Conservation (phyloP, 2,797 vertebrate species). For the Anisognathus igniventris region DNA sequence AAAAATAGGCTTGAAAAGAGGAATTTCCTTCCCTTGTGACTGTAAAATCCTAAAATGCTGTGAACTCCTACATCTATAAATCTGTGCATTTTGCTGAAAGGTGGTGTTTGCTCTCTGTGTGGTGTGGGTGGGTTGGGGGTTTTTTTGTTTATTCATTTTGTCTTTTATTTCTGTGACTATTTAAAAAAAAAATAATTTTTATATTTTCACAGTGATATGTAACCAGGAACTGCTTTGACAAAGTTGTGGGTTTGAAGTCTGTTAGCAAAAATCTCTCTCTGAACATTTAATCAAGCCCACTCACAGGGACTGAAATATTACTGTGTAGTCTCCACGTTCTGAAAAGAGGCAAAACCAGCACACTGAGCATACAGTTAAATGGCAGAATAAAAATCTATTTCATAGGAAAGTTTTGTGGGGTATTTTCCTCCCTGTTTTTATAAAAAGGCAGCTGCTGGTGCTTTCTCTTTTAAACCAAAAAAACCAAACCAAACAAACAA, state of each 20-base stretch:
- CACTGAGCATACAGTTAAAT: neutral
- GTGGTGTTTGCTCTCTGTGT: neutral
- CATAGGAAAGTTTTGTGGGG: neutral
- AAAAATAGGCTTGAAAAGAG: neutral
- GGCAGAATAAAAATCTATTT: neutral
- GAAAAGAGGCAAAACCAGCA: neutral
- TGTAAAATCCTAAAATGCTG: neutral
- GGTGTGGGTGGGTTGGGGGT: neutral
- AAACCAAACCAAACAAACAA: neutral
- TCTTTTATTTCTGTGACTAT: neutral
- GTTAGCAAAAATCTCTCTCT: neutral
- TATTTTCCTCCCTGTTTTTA: no score
- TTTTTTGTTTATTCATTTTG: neutral
- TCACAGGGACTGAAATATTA: neutral
- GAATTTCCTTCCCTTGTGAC: neutral
- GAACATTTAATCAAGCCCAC: conserved; percentile 35
- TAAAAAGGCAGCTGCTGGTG: neutral
- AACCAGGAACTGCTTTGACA: neutral
- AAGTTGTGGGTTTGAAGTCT: neutral
- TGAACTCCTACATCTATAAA: neutral
- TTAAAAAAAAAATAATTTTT: neutral
- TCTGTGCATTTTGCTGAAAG: neutral
- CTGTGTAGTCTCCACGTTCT: neutral
- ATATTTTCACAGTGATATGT: neutral
- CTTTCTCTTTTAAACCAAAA: neutral